Evolutionary conservation across 1,140 invertebrate genomes (phyloP).

Genomic region (Gyrodactylus bullatarudis): DNA sequence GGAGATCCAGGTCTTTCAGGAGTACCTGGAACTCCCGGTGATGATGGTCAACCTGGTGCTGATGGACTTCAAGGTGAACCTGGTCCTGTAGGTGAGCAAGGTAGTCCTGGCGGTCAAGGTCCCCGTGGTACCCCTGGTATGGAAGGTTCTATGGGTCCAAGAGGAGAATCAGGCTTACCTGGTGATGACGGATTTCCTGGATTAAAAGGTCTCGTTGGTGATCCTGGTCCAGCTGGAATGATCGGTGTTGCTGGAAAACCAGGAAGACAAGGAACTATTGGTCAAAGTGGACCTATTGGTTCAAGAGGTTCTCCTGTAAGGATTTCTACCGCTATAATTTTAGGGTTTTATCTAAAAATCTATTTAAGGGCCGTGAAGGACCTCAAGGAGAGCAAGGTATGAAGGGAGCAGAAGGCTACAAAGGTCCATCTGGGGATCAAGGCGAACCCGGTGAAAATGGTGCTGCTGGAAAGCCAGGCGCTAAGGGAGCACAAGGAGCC

Average conservation of each 20-base stretch:
- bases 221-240: constrained; percentile 4
- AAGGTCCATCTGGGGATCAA: background rate
- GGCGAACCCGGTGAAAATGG: background rate
- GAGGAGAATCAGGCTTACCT: constrained; percentile 13
- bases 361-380: background rate
- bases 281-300: background rate
- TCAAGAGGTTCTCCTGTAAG: background rate
- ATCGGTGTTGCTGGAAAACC: background rate
- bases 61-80: constrained; percentile 9
- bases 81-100: constrained; percentile 7
- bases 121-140: background rate
- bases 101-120: constrained; percentile 3
- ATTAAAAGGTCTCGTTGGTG: constrained; percentile 9
- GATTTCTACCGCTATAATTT: too few species aligned
- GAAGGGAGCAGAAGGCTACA: background rate
- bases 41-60: constrained; percentile 8
- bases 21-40: constrained; percentile 8
- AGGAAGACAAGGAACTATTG: background rate
- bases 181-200: constrained; percentile 11
- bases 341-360: too few species aligned
- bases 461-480: background rate
- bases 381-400: background rate
- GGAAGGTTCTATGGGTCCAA: constrained; percentile 9
- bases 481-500: background rate
- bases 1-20: constrained; percentile 4